phyloP scores from a whole-genome alignment of 2,888 invertebrate species.

The Lithophane socia region DNA sequence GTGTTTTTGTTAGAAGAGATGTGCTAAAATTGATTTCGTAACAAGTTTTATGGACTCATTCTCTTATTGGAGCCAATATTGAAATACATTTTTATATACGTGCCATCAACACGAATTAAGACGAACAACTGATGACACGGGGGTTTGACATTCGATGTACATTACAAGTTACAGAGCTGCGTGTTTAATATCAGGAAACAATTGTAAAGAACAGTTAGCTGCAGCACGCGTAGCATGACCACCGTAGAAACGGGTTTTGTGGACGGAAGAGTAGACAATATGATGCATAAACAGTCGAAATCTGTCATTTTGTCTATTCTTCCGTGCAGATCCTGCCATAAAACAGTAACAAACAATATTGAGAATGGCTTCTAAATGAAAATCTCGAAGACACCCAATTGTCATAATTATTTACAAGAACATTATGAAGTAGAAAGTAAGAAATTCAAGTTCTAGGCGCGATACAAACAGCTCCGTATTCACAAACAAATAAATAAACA shows the following conservation, averaged over 20 bases:
- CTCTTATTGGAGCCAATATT: slow-evolving; percentile 11
- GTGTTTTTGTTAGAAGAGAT: not conserved
- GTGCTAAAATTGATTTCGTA: not conserved
- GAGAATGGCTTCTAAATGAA: not conserved
- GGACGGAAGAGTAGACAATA: too few species aligned
- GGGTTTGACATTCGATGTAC: slow-evolving; percentile 61
- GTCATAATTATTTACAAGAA: slow-evolving; percentile 48
- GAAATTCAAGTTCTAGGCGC: not conserved
- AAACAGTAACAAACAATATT: not conserved
- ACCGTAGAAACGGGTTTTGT: too few species aligned
- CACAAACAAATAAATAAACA: slow-evolving; percentile 50
- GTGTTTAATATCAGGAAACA: not conserved
- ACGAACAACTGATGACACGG: slow-evolving; percentile 13
- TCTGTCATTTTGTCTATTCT: too few species aligned
- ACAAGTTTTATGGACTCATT: not conserved
- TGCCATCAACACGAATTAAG: slow-evolving; percentile 17
- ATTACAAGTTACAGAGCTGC: slow-evolving; percentile 39
- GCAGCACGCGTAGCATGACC: too few species aligned
- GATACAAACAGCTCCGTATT: slow-evolving; percentile 27
- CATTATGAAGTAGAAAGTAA: not conserved
- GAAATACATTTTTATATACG: not conserved
- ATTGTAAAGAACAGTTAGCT: not conserved
- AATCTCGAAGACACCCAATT: not conserved
- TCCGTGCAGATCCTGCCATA: not conserved
- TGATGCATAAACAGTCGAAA: too few species aligned